A percentile compares a stretch with the other conserved stretches of the same genome.
Conservation (phyloP, 2,888 invertebrate genomes). For the Agriopis leucophaearia region DNA sequence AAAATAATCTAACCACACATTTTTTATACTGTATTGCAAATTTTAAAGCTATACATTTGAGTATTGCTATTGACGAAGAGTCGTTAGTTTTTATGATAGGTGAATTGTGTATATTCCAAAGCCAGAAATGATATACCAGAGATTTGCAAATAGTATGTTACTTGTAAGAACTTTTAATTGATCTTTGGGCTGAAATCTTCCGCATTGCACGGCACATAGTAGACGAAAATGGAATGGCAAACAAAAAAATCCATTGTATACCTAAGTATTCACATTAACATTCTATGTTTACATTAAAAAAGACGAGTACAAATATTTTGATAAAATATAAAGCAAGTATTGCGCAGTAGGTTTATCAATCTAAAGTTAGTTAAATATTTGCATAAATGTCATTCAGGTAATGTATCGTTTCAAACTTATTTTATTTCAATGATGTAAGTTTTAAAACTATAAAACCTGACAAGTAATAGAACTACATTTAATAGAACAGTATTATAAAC, state of each 20-base stretch:
- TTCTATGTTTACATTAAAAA: constrained; percentile 22
- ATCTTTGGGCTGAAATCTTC: constrained; percentile 36
- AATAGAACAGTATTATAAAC: no score
- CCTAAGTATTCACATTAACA: neutral
- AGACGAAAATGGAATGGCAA: constrained; percentile 7
- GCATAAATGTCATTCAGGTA: neutral
- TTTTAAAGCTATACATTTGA: constrained; percentile 2
- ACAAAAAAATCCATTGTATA: constrained; percentile 19
- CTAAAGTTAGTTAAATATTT: constrained; percentile 10
- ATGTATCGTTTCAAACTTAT: neutral
- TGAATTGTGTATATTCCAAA: constrained; percentile 5
- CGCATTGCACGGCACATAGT: constrained; percentile 22
- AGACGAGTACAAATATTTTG: constrained; percentile 21
- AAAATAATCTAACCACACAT: constrained; percentile 6
- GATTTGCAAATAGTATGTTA: constrained; percentile 28
- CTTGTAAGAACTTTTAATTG: constrained; percentile 27
- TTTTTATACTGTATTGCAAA: constrained; percentile 1
- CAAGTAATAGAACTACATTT: no score
- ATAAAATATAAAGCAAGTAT: neutral
- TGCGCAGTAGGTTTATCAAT: constrained; percentile 16
- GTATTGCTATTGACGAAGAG: neutral
- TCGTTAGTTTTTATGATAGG: constrained; percentile 7
- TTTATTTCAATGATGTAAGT: no score
- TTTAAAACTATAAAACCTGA: no score
- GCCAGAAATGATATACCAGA: constrained; percentile 18